Evolutionary conservation across 2,797 vertebrate species (phyloP), one percentile per base, ranked within the genome.

Genomic region (Hippopotamyrus pictus): DNA sequence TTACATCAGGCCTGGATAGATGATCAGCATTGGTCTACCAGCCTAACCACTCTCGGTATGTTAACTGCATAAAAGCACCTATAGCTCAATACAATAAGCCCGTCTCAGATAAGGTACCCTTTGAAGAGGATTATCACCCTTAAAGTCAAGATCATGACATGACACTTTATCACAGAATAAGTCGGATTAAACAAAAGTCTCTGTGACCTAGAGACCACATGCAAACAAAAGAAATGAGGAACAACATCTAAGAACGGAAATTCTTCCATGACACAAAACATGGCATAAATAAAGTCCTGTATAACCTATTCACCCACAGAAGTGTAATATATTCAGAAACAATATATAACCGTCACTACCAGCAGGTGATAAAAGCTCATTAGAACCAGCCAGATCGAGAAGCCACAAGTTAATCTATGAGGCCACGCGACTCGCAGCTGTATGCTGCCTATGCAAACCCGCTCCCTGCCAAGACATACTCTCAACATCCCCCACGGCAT

Each of bases 351-450:
- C 41, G 7, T 41, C 76, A n/a, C 2, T 4, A 46, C 6, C 41
- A 82, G 41, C 19, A 82, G 76, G 41, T 82, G 76, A 41, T 82
- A 46, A 82, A 82, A 82, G 76, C 76, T 44, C 76, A 82, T 82
- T 82, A 82, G 41, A 82, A 82, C 6, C 19, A n/a, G 76, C 37
- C 73, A 79, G 37, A 79, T 79, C 73, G 37, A 44, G 73, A 0
- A 79, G 17, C 76, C 76, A 82, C 76, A 73, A 73, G 76, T 82
- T 82, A 82, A 82, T 44, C 37, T 82, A 82, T 11, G 76, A 46
- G 76, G 76, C 41, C 17, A 82, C 7, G 6, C 76, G 19, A 44
- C 44, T 82, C 76, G 46, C 76, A 82, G 76, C 41, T 82, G 76
- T 82, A 46, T 2, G 7, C 41, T 8, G 41, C 76, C 76, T 46